Base-by-base conservation (phyloP, 2,888 invertebrate species). In the Cancer borealis region DNA sequence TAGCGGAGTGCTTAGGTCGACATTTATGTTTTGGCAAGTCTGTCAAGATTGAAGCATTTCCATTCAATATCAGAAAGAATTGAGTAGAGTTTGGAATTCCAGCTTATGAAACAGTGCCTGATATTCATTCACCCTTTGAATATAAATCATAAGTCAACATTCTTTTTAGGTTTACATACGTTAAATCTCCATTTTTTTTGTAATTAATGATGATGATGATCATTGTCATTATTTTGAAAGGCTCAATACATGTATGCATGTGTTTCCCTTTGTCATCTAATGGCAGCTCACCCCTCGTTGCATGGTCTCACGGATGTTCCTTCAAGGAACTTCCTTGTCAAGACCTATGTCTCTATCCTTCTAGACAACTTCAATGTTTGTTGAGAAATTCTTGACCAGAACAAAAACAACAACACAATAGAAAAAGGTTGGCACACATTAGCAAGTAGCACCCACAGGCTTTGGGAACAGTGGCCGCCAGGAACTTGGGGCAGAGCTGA, bases 381-480 rank as follows among this genome's bases (percentile, higher is more conserved):
- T 1, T 73, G 73, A 21, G 21, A 66, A 17, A n/a, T 73, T 26
- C 26, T 73, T n/a, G 10, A 73, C 26, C 10, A n/a, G 73, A 39
- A 39, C 39, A 39, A 39, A 39, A 39, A 39, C 39, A 73, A 73
- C 30, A 88, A 88, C 8, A 3, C 17, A 88, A 21, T 30, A 46
- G 12, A 45, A 8, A 46, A 39, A 3, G 5, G 88, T 45, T 46
- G 47, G 45, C 47, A n/a, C 21, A 30, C 39, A 17, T 21, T 88
- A 46, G 47, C 73, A 73, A 73, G 8, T 73, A 73, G 73, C 89
- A 47, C 30, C 26, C 26, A 47, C 95, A 95, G 95, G 95, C 66
- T 95, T 95, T 93, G 95, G 95, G 26, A 79, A 89, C 39, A 95
- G 95, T 92, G 95, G 95, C 8, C 91, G 95, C 14, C 95, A 95